Evolutionary conservation across 1,140 invertebrate genomes (phyloP).

Genomic region (Helicorthomorpha holstii): DNA sequence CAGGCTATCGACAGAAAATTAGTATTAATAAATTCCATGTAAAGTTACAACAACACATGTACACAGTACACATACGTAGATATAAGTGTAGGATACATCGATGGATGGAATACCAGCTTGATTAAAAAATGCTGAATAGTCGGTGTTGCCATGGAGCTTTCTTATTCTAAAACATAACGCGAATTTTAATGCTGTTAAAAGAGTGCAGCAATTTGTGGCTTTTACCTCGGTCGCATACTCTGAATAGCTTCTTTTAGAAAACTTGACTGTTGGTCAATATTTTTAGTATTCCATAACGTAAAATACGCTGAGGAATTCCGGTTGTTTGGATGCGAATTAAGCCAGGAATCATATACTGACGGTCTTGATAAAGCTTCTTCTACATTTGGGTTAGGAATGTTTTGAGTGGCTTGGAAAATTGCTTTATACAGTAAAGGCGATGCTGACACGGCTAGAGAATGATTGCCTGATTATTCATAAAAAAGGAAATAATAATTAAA

Average conservation of each 20-base stretch:
- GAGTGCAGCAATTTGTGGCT: too few relatives aligned
- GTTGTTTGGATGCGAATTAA: constrained; percentile 10
- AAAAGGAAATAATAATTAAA: background rate
- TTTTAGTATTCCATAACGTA: constrained; percentile 1
- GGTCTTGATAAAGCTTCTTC: constrained; percentile 21
- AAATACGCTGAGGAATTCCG: constrained; percentile 9
- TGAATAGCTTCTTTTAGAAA: constrained; percentile 11
- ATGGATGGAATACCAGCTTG: constrained; percentile 19
- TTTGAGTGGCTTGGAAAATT: constrained; percentile 18
- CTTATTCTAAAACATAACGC: constrained; percentile 12
- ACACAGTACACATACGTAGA: background rate
- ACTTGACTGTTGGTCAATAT: background rate
- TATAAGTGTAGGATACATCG: constrained; percentile 15
- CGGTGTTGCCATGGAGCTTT: constrained; percentile 13
- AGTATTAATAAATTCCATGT: background rate
- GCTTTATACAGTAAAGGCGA: constrained; percentile 19
- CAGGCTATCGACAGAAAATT: background rate
- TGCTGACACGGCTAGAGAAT: constrained; percentile 13
- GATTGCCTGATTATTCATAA: constrained; percentile 11
- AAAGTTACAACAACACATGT: background rate
- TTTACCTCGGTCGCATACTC: constrained; percentile 12
- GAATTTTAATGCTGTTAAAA: too few relatives aligned
- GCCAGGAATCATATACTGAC: constrained; percentile 25
- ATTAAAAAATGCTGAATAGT: constrained; percentile 16
- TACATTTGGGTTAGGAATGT: constrained; percentile 9